Percentiles rank a stretch among this genome's conserved stretches.
These are phyloP conservation scores for Arctia plantaginis DNA, from an alignment of 2,888 invertebrate species.

Conservation along the genomic window DNA sequence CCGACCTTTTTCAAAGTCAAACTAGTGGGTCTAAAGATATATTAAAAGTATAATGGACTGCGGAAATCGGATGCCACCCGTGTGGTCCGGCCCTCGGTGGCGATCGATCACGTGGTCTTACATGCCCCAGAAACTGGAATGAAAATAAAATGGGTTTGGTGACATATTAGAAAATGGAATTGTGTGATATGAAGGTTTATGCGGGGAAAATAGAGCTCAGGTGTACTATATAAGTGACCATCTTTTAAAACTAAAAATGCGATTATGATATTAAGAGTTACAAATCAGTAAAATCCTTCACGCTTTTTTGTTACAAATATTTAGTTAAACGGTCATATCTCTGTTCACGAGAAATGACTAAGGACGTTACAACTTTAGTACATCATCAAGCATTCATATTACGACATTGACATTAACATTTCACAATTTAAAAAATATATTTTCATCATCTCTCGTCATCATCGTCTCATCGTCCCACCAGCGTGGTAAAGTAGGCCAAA, in stretches of 20 bases:
- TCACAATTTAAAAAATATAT: too few species aligned
- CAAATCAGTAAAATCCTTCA: not conserved
- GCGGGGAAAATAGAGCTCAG: constrained; percentile 6
- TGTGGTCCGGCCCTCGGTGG: constrained; percentile 33
- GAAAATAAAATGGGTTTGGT: constrained; percentile 49
- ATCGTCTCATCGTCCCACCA: too few species aligned
- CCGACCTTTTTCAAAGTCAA: constrained; percentile 44
- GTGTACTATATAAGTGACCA: not conserved
- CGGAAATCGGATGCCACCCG: constrained; percentile 50
- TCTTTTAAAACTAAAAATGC: not conserved
- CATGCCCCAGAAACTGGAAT: constrained; percentile 52
- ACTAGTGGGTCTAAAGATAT: constrained; percentile 41
- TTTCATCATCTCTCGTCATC: too few species aligned
- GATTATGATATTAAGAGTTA: not conserved
- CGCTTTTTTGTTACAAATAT: too few species aligned
- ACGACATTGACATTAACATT: too few species aligned
- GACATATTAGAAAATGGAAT: constrained; percentile 30
- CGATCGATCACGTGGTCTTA: constrained; percentile 54
- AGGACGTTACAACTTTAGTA: too few species aligned
- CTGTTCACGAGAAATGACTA: too few species aligned
- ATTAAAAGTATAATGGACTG: constrained; percentile 51
- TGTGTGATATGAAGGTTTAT: constrained; percentile 15
- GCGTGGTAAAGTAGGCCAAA: too few species aligned
- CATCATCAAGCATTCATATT: too few species aligned
- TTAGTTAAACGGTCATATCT: too few species aligned